These are phyloP conservation scores for Telmatherina bonti DNA, from an alignment of 2,797 vertebrate species.

Conservation along the genomic window DNA sequence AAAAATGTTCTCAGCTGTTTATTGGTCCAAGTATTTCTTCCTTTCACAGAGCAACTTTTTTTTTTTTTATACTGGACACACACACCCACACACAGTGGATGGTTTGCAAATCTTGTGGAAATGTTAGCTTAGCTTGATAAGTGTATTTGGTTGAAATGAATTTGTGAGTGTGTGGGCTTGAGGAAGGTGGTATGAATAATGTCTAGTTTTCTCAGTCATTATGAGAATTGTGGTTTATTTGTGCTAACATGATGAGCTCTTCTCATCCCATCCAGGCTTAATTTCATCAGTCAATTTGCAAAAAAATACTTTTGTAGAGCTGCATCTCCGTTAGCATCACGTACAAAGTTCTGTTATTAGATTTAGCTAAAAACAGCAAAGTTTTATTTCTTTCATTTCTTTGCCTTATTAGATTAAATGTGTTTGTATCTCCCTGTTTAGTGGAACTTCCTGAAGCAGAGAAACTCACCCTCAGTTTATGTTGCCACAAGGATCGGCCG, in stretches of 20 bases:
- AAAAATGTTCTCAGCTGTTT: too few species aligned
- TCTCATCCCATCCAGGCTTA: background rate
- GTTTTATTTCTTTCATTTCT: background rate
- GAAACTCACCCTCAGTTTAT: constrained; percentile 85
- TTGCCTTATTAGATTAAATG: background rate
- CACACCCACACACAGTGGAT: background rate
- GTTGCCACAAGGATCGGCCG: constrained; percentile 83
- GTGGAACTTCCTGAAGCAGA: constrained; percentile 88
- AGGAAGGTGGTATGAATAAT: background rate
- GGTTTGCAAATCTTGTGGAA: background rate
- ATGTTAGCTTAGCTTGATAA: background rate
- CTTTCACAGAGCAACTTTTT: background rate
- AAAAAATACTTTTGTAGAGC: background rate
- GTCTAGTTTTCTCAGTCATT: background rate
- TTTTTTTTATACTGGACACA: background rate
- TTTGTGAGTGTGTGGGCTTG: background rate
- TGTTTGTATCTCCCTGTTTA: constrained; percentile 24
- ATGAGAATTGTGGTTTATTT: background rate
- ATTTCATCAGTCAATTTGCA: background rate
- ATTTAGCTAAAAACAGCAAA: background rate
- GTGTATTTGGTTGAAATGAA: background rate
- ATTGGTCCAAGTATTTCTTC: background rate
- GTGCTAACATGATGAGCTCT: background rate
- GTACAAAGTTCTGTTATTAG: background rate
- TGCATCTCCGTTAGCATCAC: background rate